A percentile compares a stretch with the other conserved stretches of the same genome.
phyloP scores from a whole-genome alignment of 2,113 vertebrate species.

The Spilogale gracilis region DNA sequence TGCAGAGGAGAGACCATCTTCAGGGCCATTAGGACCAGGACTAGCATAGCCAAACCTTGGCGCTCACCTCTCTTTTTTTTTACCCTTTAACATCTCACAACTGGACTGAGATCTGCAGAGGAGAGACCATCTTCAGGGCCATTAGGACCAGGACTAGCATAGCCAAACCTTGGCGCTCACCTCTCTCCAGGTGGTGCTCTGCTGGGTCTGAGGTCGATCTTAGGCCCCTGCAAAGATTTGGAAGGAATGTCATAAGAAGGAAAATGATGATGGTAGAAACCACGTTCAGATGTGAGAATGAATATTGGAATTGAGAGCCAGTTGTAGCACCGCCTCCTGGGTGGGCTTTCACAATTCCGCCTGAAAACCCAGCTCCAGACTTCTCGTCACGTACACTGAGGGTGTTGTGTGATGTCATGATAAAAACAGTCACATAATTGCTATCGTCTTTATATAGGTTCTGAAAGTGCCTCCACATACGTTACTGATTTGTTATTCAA shows the following conservation, averaged over 20 bases:
- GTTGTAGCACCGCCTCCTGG: not conserved
- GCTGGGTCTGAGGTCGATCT: not conserved
- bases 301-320: not conserved
- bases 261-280: not conserved
- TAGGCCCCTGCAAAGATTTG: not conserved
- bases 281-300: not conserved
- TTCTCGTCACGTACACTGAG: not conserved
- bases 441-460: not conserved
- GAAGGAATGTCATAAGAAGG: not conserved
- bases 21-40: fast-evolving
- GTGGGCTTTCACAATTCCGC: fast-evolving
- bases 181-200: not conserved
- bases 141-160: not conserved
- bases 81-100: not conserved
- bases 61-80: not conserved
- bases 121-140: not conserved
- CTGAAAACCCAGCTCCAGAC: not conserved
- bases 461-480: not conserved
- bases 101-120: not conserved
- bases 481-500: not conserved
- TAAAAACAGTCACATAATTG: not conserved
- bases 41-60: not conserved
- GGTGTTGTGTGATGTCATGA: too few relatives aligned
- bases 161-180: not conserved
- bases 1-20: not conserved